Evolutionary conservation across 2,888 invertebrate species (phyloP), one percentile per base, ranked within the genome.

Genomic region (Nowickia ferox): DNA sequence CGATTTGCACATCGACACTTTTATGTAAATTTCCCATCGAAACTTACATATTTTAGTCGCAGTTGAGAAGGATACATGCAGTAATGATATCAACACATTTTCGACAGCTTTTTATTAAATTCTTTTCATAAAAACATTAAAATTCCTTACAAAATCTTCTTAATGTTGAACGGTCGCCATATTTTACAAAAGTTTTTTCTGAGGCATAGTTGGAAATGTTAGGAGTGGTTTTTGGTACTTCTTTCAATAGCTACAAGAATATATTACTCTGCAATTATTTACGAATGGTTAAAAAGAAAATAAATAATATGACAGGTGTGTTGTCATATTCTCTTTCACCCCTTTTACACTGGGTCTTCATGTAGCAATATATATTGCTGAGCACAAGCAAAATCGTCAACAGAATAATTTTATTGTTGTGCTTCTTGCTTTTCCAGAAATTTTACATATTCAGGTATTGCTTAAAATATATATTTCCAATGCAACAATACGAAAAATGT

Each of bases 151-250:
- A 81, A 81, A 80, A 63, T 69, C 75, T 38, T 66, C 13, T 17
- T 84, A 79, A 83, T 71, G 48, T 71, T 83, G 79, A 86, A 87
- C 87, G 87, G 86, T 86, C 88, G 88, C 89, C 89, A 89, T 89
- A 88, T 89, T 89, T 84, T 63, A 79, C 84, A 72, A 86, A 87
- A 85, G 59, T 83, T 87, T 84, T 84, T 84, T 72, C 53, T 46
- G 44, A 17, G 40, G 17, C 76, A 83, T 57, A 53, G 82, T 71
- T 83, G 82, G 65, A 57, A 71, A 77, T 65, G 76, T 83, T 77
- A 83, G 82, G 76, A 76, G 76, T n/a, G 63, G 63, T 82, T 71
- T 55, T 76, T 57, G 76, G 13, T 82, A 65, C 76, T n/a, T 55
- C 22, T 63, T 44, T 13, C 8, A 30, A 19, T 11, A 9, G 9